Conservation (phyloP, 2,888 invertebrate genomes). For the Physocephala rufipes region DNA sequence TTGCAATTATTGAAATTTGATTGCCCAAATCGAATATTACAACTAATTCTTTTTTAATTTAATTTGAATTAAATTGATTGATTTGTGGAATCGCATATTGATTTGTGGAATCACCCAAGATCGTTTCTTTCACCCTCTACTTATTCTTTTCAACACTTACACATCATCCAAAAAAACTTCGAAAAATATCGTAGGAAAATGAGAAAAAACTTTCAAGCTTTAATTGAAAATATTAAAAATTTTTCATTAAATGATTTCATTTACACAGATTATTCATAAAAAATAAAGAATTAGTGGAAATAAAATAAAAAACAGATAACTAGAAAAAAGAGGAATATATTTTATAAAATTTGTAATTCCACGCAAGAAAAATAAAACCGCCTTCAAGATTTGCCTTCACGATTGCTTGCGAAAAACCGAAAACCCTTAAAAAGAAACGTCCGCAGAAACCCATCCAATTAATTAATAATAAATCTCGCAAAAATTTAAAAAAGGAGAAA, state of each 20-base stretch:
- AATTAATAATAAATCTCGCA: too few species aligned
- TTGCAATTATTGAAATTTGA: too few species aligned
- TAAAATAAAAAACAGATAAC: neutral
- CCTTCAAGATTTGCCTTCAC: neutral
- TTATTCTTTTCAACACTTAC: too few species aligned
- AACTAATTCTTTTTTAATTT: too few species aligned
- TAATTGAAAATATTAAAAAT: neutral
- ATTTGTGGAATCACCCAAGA: too few species aligned
- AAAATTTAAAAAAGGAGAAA: too few species aligned
- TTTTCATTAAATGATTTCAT: slow-evolving; percentile 1
- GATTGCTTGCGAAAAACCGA: neutral
- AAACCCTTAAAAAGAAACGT: neutral
- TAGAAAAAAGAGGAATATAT: neutral
- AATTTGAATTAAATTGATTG: too few species aligned
- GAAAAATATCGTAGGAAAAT: neutral
- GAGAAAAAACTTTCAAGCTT: neutral
- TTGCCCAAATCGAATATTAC: too few species aligned
- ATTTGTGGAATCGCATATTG: too few species aligned
- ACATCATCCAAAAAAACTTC: too few species aligned
- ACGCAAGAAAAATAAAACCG: neutral
- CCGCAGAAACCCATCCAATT: too few species aligned
- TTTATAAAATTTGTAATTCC: neutral
- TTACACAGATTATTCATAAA: neutral
- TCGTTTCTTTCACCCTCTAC: too few species aligned
- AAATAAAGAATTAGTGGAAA: neutral